phyloP scores from a whole-genome alignment of 2,797 vertebrate genomes.

The Leuciscus waleckii region DNA sequence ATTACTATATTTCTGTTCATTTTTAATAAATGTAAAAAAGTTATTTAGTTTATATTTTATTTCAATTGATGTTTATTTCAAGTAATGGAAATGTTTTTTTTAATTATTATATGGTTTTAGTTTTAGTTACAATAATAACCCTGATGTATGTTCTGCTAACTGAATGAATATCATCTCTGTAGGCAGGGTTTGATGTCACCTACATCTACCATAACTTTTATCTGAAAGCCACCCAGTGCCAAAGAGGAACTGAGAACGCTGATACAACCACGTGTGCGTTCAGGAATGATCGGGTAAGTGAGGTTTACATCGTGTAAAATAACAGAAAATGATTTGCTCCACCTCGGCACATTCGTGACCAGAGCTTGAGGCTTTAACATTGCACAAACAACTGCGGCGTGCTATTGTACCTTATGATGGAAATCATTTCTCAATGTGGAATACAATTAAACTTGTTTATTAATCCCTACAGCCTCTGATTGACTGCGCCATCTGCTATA shows the following conservation, averaged over 20 bases:
- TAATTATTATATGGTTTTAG: neutral
- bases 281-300: conserved; percentile 68
- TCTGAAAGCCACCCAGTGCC: conserved; percentile 77
- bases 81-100: neutral
- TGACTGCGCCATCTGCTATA: conserved; percentile 75
- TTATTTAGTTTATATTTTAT: neutral
- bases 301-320: neutral
- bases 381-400: neutral
- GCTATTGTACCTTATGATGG: neutral
- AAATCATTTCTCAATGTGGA: neutral
- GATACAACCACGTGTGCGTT: conserved; percentile 68
- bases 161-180: conserved; percentile 15
- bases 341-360: neutral
- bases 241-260: conserved; percentile 60
- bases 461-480: conserved; percentile 72
- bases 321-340: neutral
- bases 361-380: neutral
- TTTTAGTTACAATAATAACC: neutral
- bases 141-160: neutral
- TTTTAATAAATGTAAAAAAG: too few relatives aligned
- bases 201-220: conserved; percentile 77
- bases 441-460: neutral
- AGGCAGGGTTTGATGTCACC: conserved; percentile 74
- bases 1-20: neutral
- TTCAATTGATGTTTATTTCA: neutral